Base-by-base conservation (phyloP, 2,113 vertebrate genomes). In the Eretmochelys imbricata region DNA sequence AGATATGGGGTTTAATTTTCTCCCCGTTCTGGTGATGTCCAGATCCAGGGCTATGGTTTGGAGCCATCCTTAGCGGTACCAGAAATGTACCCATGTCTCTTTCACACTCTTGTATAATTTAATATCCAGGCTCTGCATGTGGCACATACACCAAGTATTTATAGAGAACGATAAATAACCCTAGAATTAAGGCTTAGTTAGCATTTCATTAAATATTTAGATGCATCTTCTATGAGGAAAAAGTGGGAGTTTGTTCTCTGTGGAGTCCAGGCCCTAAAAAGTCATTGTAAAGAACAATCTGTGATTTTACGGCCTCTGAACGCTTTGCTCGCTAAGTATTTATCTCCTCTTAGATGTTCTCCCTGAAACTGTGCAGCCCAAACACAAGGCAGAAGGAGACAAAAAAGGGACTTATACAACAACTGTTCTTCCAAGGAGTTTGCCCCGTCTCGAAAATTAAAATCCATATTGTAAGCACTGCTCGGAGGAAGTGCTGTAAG, bases 101-200 rank as follows among this genome's bases (percentile, higher is more conserved):
- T 48, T 48, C 42, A 48, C 24, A 16, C 42, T 16, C 38, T 25
- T 48, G 42, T 83, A 87, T 87, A 83, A 92, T 92, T 83, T 87
- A 88, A 65, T 65, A 55, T 72, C 90, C 80, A 48, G 54, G 65
- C 54, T 38, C 35, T 10, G 65, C 65, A 38, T 22, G 19, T 72
- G 59, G 80, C n/a, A 42, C 62, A 31, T 38, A 65, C n/a, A 7
- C 80, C 80, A 92, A 88, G 88, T 92, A 92, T 88, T 92, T 88
- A 78, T 62, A 62, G 84, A 10, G 25, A 46, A 92, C 79, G 90
- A 92, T 88, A 92, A 92, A 88, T 88, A 88, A 92, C 69, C 72
- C 83, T 65, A 79, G 78, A 92, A 92, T 92, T 88, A 92, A 88
- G 85, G 54, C 80, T 80, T 92, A 87, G 69, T 88, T 92, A 88